Evolutionary conservation across 2,113 vertebrate species (phyloP), one percentile per base, ranked within the genome.

Genomic region (Bos indicus): DNA sequence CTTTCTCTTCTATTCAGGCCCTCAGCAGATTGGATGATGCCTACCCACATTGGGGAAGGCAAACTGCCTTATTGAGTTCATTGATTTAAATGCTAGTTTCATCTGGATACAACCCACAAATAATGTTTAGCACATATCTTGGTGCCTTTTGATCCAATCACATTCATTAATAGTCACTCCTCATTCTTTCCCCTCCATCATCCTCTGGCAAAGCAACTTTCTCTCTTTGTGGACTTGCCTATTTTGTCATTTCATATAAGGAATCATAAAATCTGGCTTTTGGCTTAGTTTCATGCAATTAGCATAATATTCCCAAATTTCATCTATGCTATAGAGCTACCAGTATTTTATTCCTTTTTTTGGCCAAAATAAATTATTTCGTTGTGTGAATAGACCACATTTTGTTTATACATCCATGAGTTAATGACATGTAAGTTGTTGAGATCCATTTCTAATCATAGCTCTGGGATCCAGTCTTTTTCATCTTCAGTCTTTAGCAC

Each of bases 211-310:
- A 90, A 67, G 40, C 33, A 90, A 23, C 43, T 83, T 95, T 87
- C 46, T 95, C 10, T 28, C 43, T 94, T 62, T 40, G 17, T 88
- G 60, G 43, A 62, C 83, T 74, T 77, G 54, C 82, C 54, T 83
- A 2, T 71, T 91, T 46, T 82, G 54, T 78, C 43, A 84, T 88
- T 88, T 92, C 14, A 46, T 78, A 13, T 46, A 86, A 52, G 33
- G 89, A 71, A 43, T 97, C 21, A 52, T 81, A 52, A 21, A 67
- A 14, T 56, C 15, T 74, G 13, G 48, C 4, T 74, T 80, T 85
- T 67, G 40, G 40, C 81, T 92, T 95, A 82, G 28, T 52, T 92
- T 89, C 82, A 88, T 91, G 95, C 33, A 59, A 21, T 95, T 92
- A 67, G 67, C 52, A 85, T 30, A 59, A 51, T 88, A 26, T 81